phyloP scores from a whole-genome alignment of 2,113 vertebrate species.

The Capreolus pygargus region DNA sequence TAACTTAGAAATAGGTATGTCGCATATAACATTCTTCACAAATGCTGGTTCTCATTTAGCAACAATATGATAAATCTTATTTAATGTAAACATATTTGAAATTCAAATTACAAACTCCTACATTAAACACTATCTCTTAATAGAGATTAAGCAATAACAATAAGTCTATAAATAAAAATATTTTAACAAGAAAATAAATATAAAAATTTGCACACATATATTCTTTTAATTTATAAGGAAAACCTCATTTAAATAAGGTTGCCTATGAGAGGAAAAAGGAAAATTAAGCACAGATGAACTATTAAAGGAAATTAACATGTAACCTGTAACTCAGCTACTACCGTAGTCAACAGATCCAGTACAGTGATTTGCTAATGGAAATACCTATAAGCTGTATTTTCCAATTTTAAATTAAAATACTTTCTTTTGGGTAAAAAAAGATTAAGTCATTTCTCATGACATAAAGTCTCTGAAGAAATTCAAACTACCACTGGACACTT shows the following conservation, averaged over 20 bases:
- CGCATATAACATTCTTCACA: not conserved
- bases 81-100: constrained; percentile 35
- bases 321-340: not conserved
- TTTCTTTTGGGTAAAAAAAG: not conserved
- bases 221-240: not conserved
- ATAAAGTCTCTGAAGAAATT: not conserved
- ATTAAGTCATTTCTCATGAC: not conserved
- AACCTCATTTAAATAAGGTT: not conserved
- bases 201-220: not conserved
- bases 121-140: not conserved
- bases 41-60: not conserved
- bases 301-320: not conserved
- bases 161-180: constrained; percentile 31
- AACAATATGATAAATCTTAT: constrained; percentile 43
- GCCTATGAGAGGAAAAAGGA: not conserved
- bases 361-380: not conserved
- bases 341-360: not conserved
- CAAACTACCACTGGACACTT: not conserved
- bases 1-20: not conserved
- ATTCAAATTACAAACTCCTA: constrained; percentile 16
- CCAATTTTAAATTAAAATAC: constrained; percentile 6
- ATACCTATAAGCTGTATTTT: not conserved
- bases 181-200: constrained; percentile 25
- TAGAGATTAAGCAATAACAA: constrained; percentile 16
- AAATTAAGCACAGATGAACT: not conserved